Evolutionary conservation across 2,888 invertebrate genomes (phyloP).

Genomic region (Eubasilissa splendida): DNA sequence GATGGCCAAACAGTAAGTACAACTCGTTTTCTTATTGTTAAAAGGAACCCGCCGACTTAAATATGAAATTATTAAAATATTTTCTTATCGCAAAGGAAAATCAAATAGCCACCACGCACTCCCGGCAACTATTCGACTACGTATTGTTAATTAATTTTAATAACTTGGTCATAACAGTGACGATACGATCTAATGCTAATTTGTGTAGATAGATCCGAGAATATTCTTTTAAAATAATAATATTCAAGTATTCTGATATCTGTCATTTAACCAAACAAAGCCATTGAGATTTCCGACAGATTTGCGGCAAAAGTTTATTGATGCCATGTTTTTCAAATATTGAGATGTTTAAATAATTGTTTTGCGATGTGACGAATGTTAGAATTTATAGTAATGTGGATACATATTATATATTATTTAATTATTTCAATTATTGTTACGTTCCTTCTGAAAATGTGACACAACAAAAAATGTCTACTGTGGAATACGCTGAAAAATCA

Average conservation of each 20-base stretch:
- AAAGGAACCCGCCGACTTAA: too few species aligned
- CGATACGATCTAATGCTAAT: conserved; percentile 27
- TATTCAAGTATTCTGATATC: background rate
- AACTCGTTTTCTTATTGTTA: too few species aligned
- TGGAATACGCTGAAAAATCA: too few species aligned
- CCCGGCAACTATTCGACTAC: background rate
- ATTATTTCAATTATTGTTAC: too few species aligned
- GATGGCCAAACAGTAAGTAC: too few species aligned
- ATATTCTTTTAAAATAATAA: background rate
- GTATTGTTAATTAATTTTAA: conserved; percentile 29
- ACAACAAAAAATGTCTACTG: too few species aligned
- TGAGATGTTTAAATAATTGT: background rate
- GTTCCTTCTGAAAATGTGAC: too few species aligned
- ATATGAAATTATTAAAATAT: too few species aligned
- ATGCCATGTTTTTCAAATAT: background rate
- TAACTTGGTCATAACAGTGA: conserved; percentile 21
- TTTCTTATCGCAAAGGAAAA: background rate
- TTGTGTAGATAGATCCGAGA: conserved; percentile 13
- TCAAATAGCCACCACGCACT: conserved; percentile 3
- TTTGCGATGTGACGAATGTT: too few species aligned
- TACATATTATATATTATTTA: too few species aligned
- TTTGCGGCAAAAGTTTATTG: background rate
- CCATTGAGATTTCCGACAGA: conserved; percentile 1
- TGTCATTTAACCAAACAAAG: background rate
- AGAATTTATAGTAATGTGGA: too few species aligned